Base-by-base conservation (phyloP, 2,888 invertebrate genomes). In the Eumacrocentrus americanus region DNA sequence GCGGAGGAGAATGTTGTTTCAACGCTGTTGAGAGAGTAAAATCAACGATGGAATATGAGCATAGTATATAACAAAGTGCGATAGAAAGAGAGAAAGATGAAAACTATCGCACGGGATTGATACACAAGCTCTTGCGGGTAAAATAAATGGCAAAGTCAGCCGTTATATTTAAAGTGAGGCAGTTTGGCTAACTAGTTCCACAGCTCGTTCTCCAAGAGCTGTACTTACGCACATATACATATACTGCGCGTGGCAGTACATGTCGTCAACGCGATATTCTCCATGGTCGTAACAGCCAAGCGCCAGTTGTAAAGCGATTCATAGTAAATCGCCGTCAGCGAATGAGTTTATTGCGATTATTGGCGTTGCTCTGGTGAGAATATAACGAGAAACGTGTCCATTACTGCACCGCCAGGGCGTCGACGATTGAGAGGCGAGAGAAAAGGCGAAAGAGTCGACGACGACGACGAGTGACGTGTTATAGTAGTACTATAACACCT, bases 291-390 rank as follows among this genome's bases (percentile, higher is more conserved):
- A 63, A 67, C 58, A 61, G 62, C 72, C 68, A 75, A 77, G 75
- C 70, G 66, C 72, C 68, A 74, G 80, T 72, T 80, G 78, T 80
- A 80, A 80, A 80, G 72, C 80, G 71, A 80, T 80, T 78, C 72
- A 72, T 76, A 75, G 73, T 79, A 75, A 80, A 80, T 70, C 74
- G 68, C 64, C 67, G 50, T 55, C 44, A 42, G 54, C 34, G 73
- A 79, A 80, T 80, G 80, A 79, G 76, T 80, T 80, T 80, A 80
- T 80, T 77, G 76, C 79, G 75, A 75, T 80, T 77, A 80, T 80
- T 80, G 77, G 72, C 67, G 23, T 35, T 56, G 16, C 25, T 47
- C 9, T 25, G 47, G 22, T 44, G 23, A 35, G 18, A 35, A 20
- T 14, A 23, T 38, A 29, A 29, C 38, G 20, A 37, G 12, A 12